A percentile compares a stretch with the other conserved stretches of the same genome.
Conservation (phyloP, 2,797 vertebrate genomes). For the Xiphorhynchus erythropygius region DNA sequence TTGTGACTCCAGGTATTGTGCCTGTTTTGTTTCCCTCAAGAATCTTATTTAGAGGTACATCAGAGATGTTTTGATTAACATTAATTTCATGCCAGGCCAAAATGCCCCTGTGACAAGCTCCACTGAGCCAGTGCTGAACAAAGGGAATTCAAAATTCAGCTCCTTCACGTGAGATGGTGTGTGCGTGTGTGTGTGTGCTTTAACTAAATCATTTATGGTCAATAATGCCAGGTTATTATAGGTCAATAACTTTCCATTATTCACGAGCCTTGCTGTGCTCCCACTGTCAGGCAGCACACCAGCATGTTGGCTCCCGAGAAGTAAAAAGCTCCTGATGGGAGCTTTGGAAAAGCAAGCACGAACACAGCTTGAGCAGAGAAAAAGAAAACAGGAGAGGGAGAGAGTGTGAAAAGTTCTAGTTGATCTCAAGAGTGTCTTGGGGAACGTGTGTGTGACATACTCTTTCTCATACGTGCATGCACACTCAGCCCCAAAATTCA, state of each 20-base stretch:
- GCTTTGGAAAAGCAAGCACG: constrained; percentile 60
- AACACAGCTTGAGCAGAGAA: constrained; percentile 36
- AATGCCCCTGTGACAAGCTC: not conserved
- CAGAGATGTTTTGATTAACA: not conserved
- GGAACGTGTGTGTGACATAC: not conserved
- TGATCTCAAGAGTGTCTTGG: not conserved
- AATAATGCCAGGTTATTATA: constrained; percentile 73
- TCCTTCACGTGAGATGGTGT: constrained; percentile 27
- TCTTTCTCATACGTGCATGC: not conserved
- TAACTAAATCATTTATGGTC: constrained; percentile 74
- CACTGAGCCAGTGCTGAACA: not conserved
- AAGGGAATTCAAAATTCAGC: constrained; percentile 36
- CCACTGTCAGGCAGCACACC: constrained; percentile 48
- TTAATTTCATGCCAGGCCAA: not conserved
- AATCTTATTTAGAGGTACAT: not conserved
- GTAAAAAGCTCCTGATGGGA: constrained; percentile 61
- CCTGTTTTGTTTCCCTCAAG: not conserved
- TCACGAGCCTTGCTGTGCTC: constrained; percentile 64
- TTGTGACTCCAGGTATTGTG: not conserved
- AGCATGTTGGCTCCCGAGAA: constrained; percentile 34
- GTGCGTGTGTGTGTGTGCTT: not conserved
- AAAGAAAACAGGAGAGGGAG: constrained; percentile 3
- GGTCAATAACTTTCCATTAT: constrained; percentile 76
- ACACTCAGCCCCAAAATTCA: not conserved
- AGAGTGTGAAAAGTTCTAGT: constrained; percentile 21